Evolutionary conservation across 1,140 invertebrate species (phyloP).

Genomic region (Ostrea edulis): DNA sequence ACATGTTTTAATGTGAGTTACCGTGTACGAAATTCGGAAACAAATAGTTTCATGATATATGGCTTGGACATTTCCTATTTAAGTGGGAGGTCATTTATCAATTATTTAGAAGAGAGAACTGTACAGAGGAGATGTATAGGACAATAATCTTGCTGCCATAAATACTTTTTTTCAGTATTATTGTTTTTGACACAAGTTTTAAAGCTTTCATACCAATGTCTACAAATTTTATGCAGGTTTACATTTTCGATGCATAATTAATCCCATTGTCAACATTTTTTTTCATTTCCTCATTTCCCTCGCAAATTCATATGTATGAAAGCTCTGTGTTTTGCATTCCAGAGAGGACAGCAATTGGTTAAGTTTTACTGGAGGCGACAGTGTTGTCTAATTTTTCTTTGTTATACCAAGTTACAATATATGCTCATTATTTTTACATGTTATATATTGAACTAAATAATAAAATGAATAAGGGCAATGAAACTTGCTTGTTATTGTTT

Average conservation of each 20-base stretch:
- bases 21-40: background rate
- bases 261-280: background rate
- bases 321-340: background rate
- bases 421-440: constrained; percentile 27
- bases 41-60: background rate
- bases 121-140: background rate
- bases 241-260: constrained; percentile 13
- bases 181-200: background rate
- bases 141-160: background rate
- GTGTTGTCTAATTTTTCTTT: background rate
- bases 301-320: constrained; percentile 6
- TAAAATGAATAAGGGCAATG: background rate
- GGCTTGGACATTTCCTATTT: background rate
- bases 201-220: background rate
- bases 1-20: background rate
- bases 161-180: constrained; percentile 20
- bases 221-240: constrained; percentile 4
- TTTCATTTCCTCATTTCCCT: background rate
- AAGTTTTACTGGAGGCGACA: constrained; percentile 3
- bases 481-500: background rate
- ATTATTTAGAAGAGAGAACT: background rate
- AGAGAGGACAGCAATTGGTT: background rate
- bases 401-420: constrained; percentile 5
- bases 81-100: background rate
- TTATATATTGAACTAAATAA: constrained; percentile 23